These are phyloP conservation scores for Cinara cedri DNA, from an alignment of 2,888 invertebrate species.

Conservation along the genomic window DNA sequence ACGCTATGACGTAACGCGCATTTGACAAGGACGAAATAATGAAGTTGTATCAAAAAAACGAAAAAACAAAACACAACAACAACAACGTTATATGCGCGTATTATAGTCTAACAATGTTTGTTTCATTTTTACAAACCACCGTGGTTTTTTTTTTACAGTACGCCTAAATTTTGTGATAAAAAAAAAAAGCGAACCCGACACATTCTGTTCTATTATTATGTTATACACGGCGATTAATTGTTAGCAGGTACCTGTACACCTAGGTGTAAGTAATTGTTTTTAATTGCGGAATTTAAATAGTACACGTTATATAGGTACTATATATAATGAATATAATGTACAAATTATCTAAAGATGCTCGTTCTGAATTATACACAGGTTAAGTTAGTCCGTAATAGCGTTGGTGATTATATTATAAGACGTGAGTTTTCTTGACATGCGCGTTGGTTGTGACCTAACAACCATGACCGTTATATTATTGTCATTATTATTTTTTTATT, in stretches of 20 bases:
- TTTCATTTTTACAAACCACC: background rate
- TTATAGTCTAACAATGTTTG: background rate
- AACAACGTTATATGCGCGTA: background rate
- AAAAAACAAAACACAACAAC: too few species aligned
- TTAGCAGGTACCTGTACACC: too few species aligned
- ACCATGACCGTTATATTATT: slow-evolving; percentile 34
- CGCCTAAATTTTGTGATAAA: background rate
- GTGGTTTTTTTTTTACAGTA: background rate
- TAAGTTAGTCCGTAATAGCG: slow-evolving; percentile 10
- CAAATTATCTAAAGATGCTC: background rate
- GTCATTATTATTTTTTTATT: too few species aligned
- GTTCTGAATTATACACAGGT: background rate
- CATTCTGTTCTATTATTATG: background rate
- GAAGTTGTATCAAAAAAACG: background rate
- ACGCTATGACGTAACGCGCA: slow-evolving; percentile 10
- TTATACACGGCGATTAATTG: background rate
- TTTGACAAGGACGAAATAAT: slow-evolving; percentile 27
- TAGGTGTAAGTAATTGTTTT: slow-evolving; percentile 38
- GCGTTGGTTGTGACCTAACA: slow-evolving; percentile 26
- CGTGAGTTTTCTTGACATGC: background rate
- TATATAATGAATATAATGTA: background rate
- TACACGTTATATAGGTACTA: too few species aligned
- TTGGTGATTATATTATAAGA: slow-evolving; percentile 14
- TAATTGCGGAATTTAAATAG: background rate
- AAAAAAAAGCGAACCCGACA: too few species aligned